Base-by-base conservation (phyloP, 2,888 invertebrate species). In the Oeneis ivallda region DNA sequence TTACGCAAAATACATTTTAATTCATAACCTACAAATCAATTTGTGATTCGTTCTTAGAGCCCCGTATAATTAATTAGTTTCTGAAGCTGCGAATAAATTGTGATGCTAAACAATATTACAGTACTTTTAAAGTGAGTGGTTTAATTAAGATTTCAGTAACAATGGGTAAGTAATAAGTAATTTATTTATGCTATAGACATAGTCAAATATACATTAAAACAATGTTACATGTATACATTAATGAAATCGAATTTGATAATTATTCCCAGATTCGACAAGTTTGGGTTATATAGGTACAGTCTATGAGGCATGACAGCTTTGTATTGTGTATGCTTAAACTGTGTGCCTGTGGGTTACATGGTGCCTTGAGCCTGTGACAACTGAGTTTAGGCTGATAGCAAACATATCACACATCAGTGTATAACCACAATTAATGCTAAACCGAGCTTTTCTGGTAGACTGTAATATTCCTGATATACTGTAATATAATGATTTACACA, bases 81-180 rank as follows among this genome's bases (percentile, higher is more conserved):
- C 26, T 5, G 50, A 49, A 52, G 32, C 11, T 52, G 2, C 15
- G 34, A n/a, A 34, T 34, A 3, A 10, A 54, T 37, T 37, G 17
- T 10, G 54, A 17, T 17, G 0, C 8, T 53, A 7, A n/a, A 34
- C 37, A n/a, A 37, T 34, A n/a, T 10, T 34, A 53, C 53, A 15
- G 37, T 37, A 8, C 34, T 9, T 50, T 15, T 53, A 34, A 37
- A 53, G 54, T 54, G 54, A 54, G 54, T 54, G 54, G 15, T 53
- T 9, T n/a, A 37, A 54, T 10, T 11, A 54, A 15, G 15, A 4
- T 54, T 37, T 54, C 37, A 39, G 54, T 17, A 17, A 32, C 8
- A 17, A 47, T 37, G 37, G 54, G 54, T 54, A 54, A 54, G 54
- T 54, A 37, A 26, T 26, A 19, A 26, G 37, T 15, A 15, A 53